A percentile compares a stretch with the other conserved stretches of the same genome.
Evolutionary conservation across 92 coral and sea anemone genomes (phyloP).

Genomic region (Hydrozoanthus gracilis): DNA sequence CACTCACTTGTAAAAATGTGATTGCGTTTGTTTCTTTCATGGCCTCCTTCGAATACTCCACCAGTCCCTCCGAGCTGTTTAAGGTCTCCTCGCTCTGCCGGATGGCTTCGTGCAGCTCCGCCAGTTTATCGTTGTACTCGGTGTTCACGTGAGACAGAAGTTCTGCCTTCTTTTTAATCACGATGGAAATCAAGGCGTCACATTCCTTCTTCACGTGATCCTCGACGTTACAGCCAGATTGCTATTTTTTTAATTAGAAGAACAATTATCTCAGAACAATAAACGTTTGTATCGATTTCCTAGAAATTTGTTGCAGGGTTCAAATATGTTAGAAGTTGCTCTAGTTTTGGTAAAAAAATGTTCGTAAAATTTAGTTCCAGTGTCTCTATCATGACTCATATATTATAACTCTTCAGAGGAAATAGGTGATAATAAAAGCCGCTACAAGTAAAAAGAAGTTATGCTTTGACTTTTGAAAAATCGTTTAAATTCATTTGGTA

Average conservation of each 20-base stretch:
- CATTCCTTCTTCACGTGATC: slow-evolving; percentile 85
- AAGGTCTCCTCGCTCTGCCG: slow-evolving; percentile 73
- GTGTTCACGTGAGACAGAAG: slow-evolving; percentile 70
- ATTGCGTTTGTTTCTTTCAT: slow-evolving; percentile 79
- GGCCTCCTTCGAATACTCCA: slow-evolving; percentile 88
- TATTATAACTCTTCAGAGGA: too few relatives aligned
- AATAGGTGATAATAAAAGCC: too few relatives aligned
- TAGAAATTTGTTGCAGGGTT: too few relatives aligned
- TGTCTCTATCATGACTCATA: too few relatives aligned
- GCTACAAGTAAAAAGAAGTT: too few relatives aligned
- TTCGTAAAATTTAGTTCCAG: too few relatives aligned
- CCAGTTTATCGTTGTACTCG: slow-evolving; percentile 81
- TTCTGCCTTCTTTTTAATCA: slow-evolving; percentile 81
- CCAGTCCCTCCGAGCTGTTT: slow-evolving; percentile 80
- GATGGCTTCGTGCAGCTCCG: slow-evolving; percentile 74
- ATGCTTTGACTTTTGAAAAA: too few relatives aligned
- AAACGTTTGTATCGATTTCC: too few relatives aligned
- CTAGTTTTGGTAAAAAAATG: too few relatives aligned
- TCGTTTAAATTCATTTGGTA: too few relatives aligned
- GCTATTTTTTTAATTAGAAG: slow-evolving; percentile 41
- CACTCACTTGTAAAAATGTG: slow-evolving; percentile 76
- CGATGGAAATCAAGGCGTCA: slow-evolving; percentile 76
- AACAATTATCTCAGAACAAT: background rate
- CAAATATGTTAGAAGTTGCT: too few relatives aligned
- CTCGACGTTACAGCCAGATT: slow-evolving; percentile 88